Conservation (phyloP, 1,140 invertebrate genomes). For the Drosophila punjabiensis region DNA sequence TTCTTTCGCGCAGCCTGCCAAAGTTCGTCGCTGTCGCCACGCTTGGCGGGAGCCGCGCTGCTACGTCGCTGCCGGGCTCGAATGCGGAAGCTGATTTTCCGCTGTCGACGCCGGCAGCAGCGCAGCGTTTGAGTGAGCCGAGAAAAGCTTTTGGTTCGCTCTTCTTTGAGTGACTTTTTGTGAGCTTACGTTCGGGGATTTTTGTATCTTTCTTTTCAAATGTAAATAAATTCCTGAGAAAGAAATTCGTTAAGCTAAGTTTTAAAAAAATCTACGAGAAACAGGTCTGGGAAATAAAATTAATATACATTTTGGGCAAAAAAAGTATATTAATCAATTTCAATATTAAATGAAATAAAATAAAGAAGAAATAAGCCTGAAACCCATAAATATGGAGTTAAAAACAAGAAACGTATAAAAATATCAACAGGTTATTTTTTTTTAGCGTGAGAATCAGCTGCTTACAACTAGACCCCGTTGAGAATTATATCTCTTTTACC, state of each 20-base stretch:
- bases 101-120: constrained; percentile 32
- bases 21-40: constrained; percentile 41
- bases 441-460: not conserved
- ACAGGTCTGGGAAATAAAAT: not conserved
- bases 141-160: constrained; percentile 59
- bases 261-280: not conserved
- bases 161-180: constrained; percentile 36
- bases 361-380: not conserved
- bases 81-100: constrained; percentile 68
- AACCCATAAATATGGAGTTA: not conserved
- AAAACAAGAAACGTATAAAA: too few species aligned
- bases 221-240: constrained; percentile 7
- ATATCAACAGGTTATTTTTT: too few species aligned
- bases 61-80: not conserved
- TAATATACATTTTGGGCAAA: not conserved
- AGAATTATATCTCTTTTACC: not conserved
- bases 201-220: constrained; percentile 9
- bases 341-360: not conserved
- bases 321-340: not conserved
- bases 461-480: not conserved
- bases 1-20: constrained; percentile 75
- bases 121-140: constrained; percentile 47
- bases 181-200: constrained; percentile 7
- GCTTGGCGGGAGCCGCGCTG: constrained; percentile 28
- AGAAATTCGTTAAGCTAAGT: not conserved